These are phyloP conservation scores for Ruditapes philippinarum DNA, from an alignment of 1,140 invertebrate species.

Conservation along the genomic window DNA sequence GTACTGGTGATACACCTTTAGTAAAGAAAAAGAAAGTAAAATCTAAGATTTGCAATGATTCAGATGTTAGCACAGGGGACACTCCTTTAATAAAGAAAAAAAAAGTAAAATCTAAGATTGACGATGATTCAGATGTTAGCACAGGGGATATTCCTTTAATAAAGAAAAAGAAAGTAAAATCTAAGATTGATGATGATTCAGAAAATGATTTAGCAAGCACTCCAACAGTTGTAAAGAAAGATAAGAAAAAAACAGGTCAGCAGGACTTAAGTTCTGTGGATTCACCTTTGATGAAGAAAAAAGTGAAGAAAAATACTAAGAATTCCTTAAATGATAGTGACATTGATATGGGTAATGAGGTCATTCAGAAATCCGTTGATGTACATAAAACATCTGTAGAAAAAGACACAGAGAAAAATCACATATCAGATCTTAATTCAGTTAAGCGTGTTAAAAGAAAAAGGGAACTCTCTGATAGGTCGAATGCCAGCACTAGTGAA, in stretches of 20 bases:
- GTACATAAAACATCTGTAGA: background rate
- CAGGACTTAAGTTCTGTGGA: background rate
- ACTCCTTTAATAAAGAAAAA: slow-evolving; percentile 14
- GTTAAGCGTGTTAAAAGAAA: background rate
- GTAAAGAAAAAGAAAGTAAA: background rate
- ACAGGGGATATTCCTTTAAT: background rate
- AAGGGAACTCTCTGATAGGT: slow-evolving; percentile 14
- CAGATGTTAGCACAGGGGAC: background rate
- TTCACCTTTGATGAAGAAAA: slow-evolving; percentile 26
- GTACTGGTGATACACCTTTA: background rate
- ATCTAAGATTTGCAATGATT: background rate
- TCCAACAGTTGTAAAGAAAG: too few species aligned
- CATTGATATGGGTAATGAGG: background rate
- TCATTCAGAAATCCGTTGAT: background rate
- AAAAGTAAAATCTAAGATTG: background rate
- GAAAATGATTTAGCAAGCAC: too few species aligned
- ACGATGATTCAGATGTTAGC: background rate
- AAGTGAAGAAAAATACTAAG: background rate
- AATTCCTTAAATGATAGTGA: background rate
- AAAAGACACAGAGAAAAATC: too few species aligned
- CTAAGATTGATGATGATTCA: background rate
- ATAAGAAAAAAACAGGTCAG: too few species aligned
- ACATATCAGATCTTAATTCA: too few species aligned
- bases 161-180: background rate
- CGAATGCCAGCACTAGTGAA: background rate